Conservation (phyloP, 2,888 invertebrate genomes). For the Xanthorhoe spadicearia region DNA sequence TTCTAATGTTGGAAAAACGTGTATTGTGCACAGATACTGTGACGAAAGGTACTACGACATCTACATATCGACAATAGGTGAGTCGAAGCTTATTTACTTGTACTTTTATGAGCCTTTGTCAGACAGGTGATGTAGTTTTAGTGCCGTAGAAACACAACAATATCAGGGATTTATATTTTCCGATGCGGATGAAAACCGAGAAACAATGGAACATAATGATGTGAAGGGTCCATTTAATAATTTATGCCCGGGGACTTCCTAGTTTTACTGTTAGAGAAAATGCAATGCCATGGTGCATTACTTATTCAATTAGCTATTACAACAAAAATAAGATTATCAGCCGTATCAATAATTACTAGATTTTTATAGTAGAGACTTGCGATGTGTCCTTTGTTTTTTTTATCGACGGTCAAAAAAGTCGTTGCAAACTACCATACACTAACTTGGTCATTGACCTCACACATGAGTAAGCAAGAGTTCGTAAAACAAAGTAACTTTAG, state of each 20-base stretch:
- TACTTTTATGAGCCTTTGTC: slow-evolving; percentile 72
- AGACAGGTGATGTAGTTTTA: slow-evolving; percentile 67
- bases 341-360: not conserved
- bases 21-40: slow-evolving; percentile 95
- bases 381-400: not conserved
- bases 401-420: not conserved
- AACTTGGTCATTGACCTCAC: not conserved
- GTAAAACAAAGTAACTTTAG: not conserved
- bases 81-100: slow-evolving; percentile 76
- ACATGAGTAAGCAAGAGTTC: not conserved
- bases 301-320: slow-evolving; percentile 29
- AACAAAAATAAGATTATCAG: not conserved
- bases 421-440: not conserved
- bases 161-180: slow-evolving; percentile 58
- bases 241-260: slow-evolving; percentile 46
- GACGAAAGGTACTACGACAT: slow-evolving; percentile 96
- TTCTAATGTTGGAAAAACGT: slow-evolving; percentile 95
- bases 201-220: slow-evolving; percentile 58
- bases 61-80: slow-evolving; percentile 95
- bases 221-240: slow-evolving; percentile 48
- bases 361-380: not conserved
- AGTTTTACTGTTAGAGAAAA: slow-evolving; percentile 44
- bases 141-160: slow-evolving; percentile 56
- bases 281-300: slow-evolving; percentile 36
- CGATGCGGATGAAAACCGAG: slow-evolving; percentile 55